Evolutionary conservation across 1,140 invertebrate genomes (phyloP).

Genomic region (Bombus consobrinus): DNA sequence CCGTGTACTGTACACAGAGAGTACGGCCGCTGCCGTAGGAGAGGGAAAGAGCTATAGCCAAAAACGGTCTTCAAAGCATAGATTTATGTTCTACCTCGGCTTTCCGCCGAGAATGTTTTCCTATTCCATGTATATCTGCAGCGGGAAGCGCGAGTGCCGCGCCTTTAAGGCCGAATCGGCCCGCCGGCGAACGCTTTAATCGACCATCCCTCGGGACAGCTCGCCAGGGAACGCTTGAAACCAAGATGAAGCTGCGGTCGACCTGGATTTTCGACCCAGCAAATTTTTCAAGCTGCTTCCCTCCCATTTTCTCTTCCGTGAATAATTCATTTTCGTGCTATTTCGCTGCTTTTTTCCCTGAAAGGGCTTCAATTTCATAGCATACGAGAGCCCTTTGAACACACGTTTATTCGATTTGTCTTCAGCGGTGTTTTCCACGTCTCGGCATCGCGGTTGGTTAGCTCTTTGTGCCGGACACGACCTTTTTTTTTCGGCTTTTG

Average conservation of each 20-base stretch:
- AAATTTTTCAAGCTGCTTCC: background rate
- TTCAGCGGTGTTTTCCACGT: background rate
- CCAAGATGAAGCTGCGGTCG: constrained; percentile 29
- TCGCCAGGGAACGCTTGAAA: constrained; percentile 10
- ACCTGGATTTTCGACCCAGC: constrained; percentile 2
- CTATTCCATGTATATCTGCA: constrained; percentile 39
- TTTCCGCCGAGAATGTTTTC: constrained; percentile 53
- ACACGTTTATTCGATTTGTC: constrained; percentile 1
- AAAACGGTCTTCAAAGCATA: constrained; percentile 60
- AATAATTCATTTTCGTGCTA: constrained; percentile 4
- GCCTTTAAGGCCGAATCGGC: constrained; percentile 10
- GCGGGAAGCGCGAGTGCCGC: background rate
- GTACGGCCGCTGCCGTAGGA: background rate
- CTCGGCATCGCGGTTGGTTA: background rate
- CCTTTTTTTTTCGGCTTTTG: background rate
- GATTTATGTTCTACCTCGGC: constrained; percentile 43
- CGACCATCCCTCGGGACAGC: constrained; percentile 10
- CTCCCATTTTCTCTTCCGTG: background rate
- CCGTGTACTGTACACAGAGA: constrained; percentile 14
- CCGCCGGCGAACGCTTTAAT: constrained; percentile 34
- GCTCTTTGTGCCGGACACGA: background rate
- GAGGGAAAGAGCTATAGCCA: background rate
- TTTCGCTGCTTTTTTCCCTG: background rate
- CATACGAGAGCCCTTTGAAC: background rate
- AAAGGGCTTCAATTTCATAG: background rate